Evolutionary conservation across 1,140 invertebrate genomes (phyloP).

Genomic region (Carposina sasakii): DNA sequence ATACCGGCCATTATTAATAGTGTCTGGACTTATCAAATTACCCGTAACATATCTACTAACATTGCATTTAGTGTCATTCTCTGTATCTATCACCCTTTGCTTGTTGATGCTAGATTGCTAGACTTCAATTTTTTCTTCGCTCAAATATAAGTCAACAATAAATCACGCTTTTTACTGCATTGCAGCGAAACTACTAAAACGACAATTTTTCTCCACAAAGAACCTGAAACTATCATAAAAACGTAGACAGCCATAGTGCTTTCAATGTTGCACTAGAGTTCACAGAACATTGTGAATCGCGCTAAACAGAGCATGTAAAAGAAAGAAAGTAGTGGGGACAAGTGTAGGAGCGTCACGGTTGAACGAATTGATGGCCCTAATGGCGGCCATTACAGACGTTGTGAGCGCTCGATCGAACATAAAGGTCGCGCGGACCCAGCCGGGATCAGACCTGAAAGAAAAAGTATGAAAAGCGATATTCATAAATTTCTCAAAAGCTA

Average conservation of each 20-base stretch:
- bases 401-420: conserved; percentile 54
- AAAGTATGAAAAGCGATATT: conserved; percentile 43
- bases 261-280: background rate
- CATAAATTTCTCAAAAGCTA: conserved; percentile 40
- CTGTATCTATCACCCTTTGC: no score
- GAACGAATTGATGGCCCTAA: conserved; percentile 61
- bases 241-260: background rate
- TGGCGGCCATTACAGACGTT: conserved; percentile 59
- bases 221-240: background rate
- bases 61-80: no score
- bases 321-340: conserved; percentile 44
- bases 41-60: no score
- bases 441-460: conserved; percentile 37
- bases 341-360: conserved; percentile 54
- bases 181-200: conserved; percentile 8
- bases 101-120: background rate
- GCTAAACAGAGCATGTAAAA: conserved; percentile 42
- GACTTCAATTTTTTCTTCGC: background rate
- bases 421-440: conserved; percentile 38
- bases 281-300: conserved; percentile 12
- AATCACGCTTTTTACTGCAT: background rate
- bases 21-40: no score
- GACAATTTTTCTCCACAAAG: background rate
- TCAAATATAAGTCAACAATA: background rate
- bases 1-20: no score